phyloP scores from a whole-genome alignment of 2,888 invertebrate species.

The Drosophila stalkeri region DNA sequence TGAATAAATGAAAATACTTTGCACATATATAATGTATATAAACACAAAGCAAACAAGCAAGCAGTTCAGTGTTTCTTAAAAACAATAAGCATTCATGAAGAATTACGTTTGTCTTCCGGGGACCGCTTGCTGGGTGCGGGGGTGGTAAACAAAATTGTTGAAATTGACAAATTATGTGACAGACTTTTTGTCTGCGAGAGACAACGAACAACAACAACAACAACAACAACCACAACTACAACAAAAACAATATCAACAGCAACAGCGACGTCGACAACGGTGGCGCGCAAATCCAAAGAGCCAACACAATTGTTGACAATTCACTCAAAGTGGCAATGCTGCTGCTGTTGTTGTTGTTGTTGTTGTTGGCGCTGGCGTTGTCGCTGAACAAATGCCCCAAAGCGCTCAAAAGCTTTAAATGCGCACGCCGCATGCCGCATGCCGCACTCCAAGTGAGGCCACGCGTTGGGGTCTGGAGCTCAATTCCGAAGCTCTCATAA shows the following conservation, averaged over 20 bases:
- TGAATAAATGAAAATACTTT: constrained; percentile 1
- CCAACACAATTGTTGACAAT: constrained; percentile 80
- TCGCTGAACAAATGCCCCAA: constrained; percentile 79
- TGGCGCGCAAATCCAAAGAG: constrained; percentile 71
- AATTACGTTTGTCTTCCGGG: constrained; percentile 55
- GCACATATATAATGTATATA: constrained; percentile 8
- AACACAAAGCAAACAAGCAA: constrained; percentile 24
- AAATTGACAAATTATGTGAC: constrained; percentile 81
- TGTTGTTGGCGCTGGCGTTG: constrained; percentile 53
- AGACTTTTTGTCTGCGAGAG: constrained; percentile 69
- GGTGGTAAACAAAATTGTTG: constrained; percentile 54
- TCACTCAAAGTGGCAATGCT: constrained; percentile 71
- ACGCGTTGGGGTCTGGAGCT: constrained; percentile 50
- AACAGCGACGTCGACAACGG: constrained; percentile 12
- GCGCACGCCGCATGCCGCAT: constrained; percentile 41
- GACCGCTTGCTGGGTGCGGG: neutral
- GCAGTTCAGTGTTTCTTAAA: constrained; percentile 30
- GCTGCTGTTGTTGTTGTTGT: constrained; percentile 30
- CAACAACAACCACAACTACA: neutral
- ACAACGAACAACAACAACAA: constrained; percentile 14
- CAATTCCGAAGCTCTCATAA: constrained; percentile 71
- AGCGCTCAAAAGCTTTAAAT: constrained; percentile 81
- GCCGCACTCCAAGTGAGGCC: constrained; percentile 48
- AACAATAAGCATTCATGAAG: constrained; percentile 65
- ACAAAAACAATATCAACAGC: neutral